These are phyloP conservation scores for Epinephelus coioides DNA, from an alignment of 2,797 vertebrate genomes.

Conservation along the genomic window DNA sequence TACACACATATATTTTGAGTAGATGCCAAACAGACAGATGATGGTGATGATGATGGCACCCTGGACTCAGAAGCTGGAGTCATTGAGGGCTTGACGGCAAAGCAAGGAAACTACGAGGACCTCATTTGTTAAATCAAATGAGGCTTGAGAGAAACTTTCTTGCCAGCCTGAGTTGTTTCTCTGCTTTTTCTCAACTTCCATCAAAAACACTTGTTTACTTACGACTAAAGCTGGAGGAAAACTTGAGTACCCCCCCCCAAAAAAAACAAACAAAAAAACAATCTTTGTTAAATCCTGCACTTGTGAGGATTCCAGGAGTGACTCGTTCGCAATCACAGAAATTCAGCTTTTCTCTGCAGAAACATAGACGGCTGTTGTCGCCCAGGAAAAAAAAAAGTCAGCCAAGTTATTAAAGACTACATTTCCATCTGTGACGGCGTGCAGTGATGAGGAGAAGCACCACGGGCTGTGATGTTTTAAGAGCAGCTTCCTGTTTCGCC, in stretches of 20 bases:
- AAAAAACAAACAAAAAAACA: not conserved
- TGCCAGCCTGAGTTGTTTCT: conserved; percentile 8
- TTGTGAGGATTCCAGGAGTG: conserved; percentile 24
- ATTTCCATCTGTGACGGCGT: conserved; percentile 31
- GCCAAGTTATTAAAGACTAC: conserved; percentile 25
- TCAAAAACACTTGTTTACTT: conserved; percentile 36
- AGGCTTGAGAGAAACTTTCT: conserved; percentile 38
- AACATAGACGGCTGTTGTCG: conserved; percentile 19
- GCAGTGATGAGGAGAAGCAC: conserved; percentile 22
- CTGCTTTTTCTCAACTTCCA: conserved; percentile 10
- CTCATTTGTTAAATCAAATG: conserved; percentile 44
- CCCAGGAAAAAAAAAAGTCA: conserved; percentile 16
- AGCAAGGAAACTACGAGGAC: conserved; percentile 14
- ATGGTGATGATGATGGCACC: conserved; percentile 16
- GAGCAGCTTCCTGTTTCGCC: conserved; percentile 37
- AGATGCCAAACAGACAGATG: conserved; percentile 9
- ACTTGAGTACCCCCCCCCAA: conserved; percentile 8
- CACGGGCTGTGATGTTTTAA: conserved; percentile 43
- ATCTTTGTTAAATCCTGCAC: conserved; percentile 27
- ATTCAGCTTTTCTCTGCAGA: conserved; percentile 20
- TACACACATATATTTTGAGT: not conserved
- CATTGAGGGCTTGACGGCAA: not conserved
- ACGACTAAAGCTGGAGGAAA: conserved; percentile 25
- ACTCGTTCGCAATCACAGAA: not conserved
- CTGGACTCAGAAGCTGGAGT: not conserved